These are phyloP conservation scores for Melolontha melolontha DNA, from an alignment of 2,888 invertebrate species.

Conservation along the genomic window DNA sequence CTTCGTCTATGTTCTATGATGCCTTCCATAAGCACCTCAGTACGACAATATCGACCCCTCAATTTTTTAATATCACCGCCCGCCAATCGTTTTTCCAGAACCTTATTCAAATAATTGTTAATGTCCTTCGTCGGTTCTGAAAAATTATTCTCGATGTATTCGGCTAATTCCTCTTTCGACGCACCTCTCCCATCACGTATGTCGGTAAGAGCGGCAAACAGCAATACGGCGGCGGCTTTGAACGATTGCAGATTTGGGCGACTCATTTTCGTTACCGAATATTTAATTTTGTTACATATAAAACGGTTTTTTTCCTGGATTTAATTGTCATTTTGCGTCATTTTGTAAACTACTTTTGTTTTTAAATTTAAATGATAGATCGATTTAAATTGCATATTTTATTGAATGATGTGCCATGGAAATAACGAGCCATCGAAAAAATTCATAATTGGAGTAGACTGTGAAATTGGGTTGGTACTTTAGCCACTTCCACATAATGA, in stretches of 20 bases:
- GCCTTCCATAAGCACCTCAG: conserved; percentile 37
- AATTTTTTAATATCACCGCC: conserved; percentile 53
- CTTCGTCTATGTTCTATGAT: conserved; percentile 15
- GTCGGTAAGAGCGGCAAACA: conserved; percentile 52
- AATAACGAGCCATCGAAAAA: too few species aligned
- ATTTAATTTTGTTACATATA: too few species aligned
- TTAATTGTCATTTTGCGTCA: too few species aligned
- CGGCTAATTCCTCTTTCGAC: conserved; percentile 52
- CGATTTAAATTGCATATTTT: too few species aligned
- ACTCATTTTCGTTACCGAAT: too few species aligned
- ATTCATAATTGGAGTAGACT: too few species aligned
- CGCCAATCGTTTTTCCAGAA: conserved; percentile 52
- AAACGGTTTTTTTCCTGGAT: too few species aligned
- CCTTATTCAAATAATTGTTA: conserved; percentile 48
- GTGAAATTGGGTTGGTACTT: too few species aligned
- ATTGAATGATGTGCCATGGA: too few species aligned
- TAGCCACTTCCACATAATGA: too few species aligned
- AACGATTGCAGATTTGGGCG: conserved; percentile 34
- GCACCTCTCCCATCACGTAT: conserved; percentile 52
- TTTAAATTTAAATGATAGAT: too few species aligned
- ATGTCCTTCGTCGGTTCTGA: conserved; percentile 50
- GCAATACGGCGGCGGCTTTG: conserved; percentile 50
- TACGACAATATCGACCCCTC: conserved; percentile 46
- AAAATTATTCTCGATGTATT: conserved; percentile 51
- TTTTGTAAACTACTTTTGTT: too few species aligned